Percentiles rank a stretch among this genome's conserved stretches.
phyloP scores from a whole-genome alignment of 2,888 invertebrate genomes.

The Platypus cylindrus region DNA sequence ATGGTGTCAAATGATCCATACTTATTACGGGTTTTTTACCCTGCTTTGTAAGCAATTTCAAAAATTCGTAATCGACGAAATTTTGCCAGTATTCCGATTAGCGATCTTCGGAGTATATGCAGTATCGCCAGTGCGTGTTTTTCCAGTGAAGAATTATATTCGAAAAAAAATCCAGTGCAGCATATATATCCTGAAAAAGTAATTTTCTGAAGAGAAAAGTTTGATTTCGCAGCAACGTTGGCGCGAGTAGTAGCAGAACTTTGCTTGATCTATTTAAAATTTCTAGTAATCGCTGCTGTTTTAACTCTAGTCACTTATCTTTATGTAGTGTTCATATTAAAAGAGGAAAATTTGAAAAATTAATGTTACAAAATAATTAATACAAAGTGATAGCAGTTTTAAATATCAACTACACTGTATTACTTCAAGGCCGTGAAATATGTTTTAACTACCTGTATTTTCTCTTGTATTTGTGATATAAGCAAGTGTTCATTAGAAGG shows the following conservation, averaged over 20 bases:
- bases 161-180: slow-evolving; percentile 1
- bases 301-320: slow-evolving; percentile 11
- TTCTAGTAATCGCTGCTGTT: slow-evolving; percentile 6
- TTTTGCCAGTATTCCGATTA: slow-evolving; percentile 8
- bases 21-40: slow-evolving; percentile 3
- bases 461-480: slow-evolving; percentile 10
- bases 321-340: slow-evolving; percentile 10
- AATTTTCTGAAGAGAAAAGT: not conserved
- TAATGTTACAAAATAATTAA: too few species aligned
- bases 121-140: slow-evolving; percentile 12
- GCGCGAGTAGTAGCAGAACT: slow-evolving; percentile 8
- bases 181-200: too few species aligned
- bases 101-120: slow-evolving; percentile 13
- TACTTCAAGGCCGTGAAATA: slow-evolving; percentile 5
- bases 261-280: slow-evolving; percentile 10
- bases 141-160: slow-evolving; percentile 10
- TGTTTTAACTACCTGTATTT: slow-evolving; percentile 11
- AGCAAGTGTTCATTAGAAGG: slow-evolving; percentile 7
- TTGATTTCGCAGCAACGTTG: slow-evolving; percentile 4
- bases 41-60: slow-evolving; percentile 8
- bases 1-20: slow-evolving; percentile 11
- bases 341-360: slow-evolving; percentile 6
- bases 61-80: slow-evolving; percentile 10
- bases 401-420: too few species aligned
- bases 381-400: too few species aligned